Evolutionary conservation across 2,888 invertebrate species (phyloP), one percentile per base, ranked within the genome.

Genomic region (Drosophila mimetica): DNA sequence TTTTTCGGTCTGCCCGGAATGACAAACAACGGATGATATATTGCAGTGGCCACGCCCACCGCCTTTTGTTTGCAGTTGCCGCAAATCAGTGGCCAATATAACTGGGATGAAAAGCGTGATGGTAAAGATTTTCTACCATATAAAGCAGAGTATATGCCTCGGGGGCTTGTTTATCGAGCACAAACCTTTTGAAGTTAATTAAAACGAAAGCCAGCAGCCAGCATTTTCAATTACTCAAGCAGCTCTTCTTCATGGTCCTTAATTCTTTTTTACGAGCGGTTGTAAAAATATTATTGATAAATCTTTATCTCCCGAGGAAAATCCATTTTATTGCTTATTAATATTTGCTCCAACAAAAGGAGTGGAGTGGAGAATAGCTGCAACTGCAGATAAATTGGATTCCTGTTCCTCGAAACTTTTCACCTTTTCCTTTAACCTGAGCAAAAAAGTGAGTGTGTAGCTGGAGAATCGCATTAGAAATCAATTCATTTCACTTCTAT

Each of bases 71-170:
- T 84, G 57, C 73, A 57, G 51, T 80, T 70, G 85, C 85, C 82
- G 61, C 86, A 81, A 83, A 83, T 87, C 82, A 69, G 82, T 52
- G 79, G 79, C 67, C 86, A 87, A 85, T 87, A 87, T 87, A 87
- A 73, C 69, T 34, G 42, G 51, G 51, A 18, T 37, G 52, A 16
- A 55, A 51, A 16, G 41, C 9, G 37, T n/a, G 42, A 22, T 16
- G 58, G 41, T 7, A 61, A 6, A 11, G 7, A n/a, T 4, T 13
- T 44, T 9, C 9, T 8, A 25, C n/a, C 30, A 30, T 28, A 34
- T 14, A 16, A 16, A 18, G n/a, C 11, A 5, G 42, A 42, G 14
- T 16, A 32, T 18, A 16, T 36, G 37, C 28, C 42, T 46, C n/a
- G 28, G 32, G 37, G 63, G 42, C 46, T 51, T 82, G 71, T 82